Evolutionary conservation across 2,113 vertebrate genomes (phyloP).

Genomic region (Oplegnathus fasciatus): DNA sequence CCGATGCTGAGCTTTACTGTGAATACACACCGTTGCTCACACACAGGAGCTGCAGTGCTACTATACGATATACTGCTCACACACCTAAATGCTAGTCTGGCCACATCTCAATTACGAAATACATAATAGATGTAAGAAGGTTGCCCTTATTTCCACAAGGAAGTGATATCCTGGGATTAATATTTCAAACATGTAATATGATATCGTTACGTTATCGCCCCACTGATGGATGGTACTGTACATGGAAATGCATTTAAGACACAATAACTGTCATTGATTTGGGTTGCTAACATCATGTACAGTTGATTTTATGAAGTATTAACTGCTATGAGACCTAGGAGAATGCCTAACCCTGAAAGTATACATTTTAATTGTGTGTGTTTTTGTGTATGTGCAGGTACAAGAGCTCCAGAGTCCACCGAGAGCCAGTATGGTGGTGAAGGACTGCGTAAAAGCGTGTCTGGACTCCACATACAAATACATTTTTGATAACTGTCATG

Average conservation of each 20-base stretch:
- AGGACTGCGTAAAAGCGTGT: slow-evolving; percentile 96
- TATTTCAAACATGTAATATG: slow-evolving; percentile 32
- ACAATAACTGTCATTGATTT: slow-evolving; percentile 10
- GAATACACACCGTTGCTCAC: slow-evolving; percentile 31
- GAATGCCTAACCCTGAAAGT: not conserved
- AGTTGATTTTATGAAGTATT: not conserved
- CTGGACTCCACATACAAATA: slow-evolving; percentile 97
- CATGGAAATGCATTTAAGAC: slow-evolving; percentile 18
- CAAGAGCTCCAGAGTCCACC: slow-evolving; percentile 96
- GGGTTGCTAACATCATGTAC: not conserved
- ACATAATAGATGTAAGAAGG: slow-evolving; percentile 53
- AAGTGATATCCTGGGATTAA: slow-evolving; percentile 38
- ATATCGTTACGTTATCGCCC: slow-evolving; percentile 18
- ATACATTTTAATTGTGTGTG: not conserved
- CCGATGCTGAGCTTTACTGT: slow-evolving; percentile 43
- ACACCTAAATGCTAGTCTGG: slow-evolving; percentile 23
- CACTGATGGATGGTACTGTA: not conserved
- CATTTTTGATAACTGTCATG: slow-evolving; percentile 98
- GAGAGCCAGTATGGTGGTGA: slow-evolving; percentile 94
- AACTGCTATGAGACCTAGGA: not conserved
- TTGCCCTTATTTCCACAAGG: slow-evolving; percentile 17
- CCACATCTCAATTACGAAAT: slow-evolving; percentile 44
- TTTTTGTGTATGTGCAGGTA: slow-evolving; percentile 84
- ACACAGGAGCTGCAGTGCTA: slow-evolving; percentile 21
- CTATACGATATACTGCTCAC: slow-evolving; percentile 16